These are phyloP conservation scores for Larimichthys crocea DNA, from an alignment of 2,113 vertebrate genomes.

Conservation along the genomic window DNA sequence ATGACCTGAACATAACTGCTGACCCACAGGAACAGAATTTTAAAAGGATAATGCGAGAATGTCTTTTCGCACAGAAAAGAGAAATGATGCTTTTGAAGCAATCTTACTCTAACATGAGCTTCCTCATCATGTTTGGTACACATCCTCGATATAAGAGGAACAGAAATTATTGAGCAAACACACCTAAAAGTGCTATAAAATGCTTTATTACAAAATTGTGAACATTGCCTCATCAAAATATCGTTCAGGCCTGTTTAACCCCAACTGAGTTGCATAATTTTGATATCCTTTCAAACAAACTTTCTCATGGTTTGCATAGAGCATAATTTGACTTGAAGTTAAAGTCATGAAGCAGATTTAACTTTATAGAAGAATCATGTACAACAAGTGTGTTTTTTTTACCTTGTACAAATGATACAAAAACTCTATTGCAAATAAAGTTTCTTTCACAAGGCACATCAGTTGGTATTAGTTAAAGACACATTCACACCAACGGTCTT, in stretches of 20 bases:
- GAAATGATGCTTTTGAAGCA: not conserved
- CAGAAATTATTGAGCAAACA: conserved; percentile 27
- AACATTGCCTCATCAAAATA: conserved; percentile 56
- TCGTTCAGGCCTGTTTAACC: conserved; percentile 44
- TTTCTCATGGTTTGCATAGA: conserved; percentile 61
- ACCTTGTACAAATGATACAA: conserved; percentile 60
- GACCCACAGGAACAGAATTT: not conserved
- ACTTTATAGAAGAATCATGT: conserved; percentile 51
- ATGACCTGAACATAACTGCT: not conserved
- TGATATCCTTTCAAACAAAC: conserved; percentile 13
- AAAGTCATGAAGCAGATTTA: conserved; percentile 40
- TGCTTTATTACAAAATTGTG: conserved; percentile 85
- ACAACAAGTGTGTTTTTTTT: conserved; percentile 46
- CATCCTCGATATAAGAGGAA: not conserved
- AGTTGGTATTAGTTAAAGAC: conserved; percentile 56
- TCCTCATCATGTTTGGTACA: not conserved
- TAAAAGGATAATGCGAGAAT: no score
- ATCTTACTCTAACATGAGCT: not conserved
- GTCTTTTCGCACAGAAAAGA: not conserved
- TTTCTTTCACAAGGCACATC: conserved; percentile 77
- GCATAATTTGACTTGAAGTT: conserved; percentile 36
- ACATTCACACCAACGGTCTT: conserved; percentile 61
- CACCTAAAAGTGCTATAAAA: conserved; percentile 79
- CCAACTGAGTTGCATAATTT: conserved; percentile 48
- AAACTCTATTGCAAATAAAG: conserved; percentile 57